phyloP scores from a whole-genome alignment of 2,888 invertebrate species.

The Octodonta nipae region DNA sequence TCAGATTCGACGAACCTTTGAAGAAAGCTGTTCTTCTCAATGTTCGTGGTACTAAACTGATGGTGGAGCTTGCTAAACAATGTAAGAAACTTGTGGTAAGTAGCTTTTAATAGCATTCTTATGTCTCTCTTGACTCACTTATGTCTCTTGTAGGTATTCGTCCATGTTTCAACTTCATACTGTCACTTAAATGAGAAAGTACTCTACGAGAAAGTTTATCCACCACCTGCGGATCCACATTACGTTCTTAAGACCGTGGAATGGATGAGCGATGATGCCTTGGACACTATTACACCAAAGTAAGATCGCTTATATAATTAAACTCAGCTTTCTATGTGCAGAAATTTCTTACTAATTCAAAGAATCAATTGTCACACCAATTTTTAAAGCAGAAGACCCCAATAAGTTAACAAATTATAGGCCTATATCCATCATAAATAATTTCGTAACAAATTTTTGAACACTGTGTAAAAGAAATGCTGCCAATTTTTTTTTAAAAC shows the following conservation, averaged over 20 bases:
- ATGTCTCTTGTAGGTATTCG: conserved; percentile 47
- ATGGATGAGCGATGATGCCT: conserved; percentile 62
- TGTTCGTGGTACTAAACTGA: conserved; percentile 76
- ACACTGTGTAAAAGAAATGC: no score
- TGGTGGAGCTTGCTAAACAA: conserved; percentile 68
- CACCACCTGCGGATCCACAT: conserved; percentile 65
- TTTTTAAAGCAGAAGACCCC: no score
- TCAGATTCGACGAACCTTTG: conserved; percentile 80
- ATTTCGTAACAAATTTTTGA: no score
- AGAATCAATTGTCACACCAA: no score
- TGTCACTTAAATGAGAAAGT: conserved; percentile 75
- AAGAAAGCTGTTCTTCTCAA: conserved; percentile 84
- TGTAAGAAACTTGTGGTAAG: conserved; percentile 60
- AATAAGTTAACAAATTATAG: no score
- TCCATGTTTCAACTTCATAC: conserved; percentile 80
- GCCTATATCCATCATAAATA: no score
- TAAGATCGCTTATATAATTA: conserved; percentile 22
- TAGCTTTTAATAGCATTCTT: no score
- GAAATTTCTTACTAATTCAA: no score
- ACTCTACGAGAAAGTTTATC: conserved; percentile 74
- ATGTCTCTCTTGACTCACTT: no score
- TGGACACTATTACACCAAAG: conserved; percentile 50
- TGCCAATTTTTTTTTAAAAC: no score
- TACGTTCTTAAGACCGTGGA: conserved; percentile 63
- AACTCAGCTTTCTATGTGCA: no score